phyloP scores from a whole-genome alignment of 2,113 vertebrate species.

The Pipra filicauda region DNA sequence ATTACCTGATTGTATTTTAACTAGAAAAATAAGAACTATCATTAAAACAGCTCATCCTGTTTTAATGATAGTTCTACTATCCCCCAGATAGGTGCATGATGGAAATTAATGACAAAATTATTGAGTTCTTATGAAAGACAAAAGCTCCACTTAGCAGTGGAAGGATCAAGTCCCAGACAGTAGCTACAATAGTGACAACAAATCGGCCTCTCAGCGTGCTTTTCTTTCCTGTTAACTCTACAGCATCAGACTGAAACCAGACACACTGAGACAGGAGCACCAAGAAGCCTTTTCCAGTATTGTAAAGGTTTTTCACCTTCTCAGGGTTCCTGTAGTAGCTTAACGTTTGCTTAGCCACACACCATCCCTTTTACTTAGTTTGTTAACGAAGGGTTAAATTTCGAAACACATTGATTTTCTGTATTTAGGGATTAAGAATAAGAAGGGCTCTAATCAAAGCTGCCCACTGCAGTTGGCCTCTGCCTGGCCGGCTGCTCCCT shows the following conservation, averaged over 20 bases:
- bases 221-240: not conserved
- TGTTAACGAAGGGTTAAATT: not conserved
- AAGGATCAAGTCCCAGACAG: not conserved
- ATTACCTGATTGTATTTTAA: not conserved
- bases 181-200: not conserved
- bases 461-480: not conserved
- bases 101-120: not conserved
- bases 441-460: conserved; percentile 19
- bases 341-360: not conserved
- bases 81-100: not conserved
- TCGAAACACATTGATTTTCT: not conserved
- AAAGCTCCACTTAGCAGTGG: not conserved
- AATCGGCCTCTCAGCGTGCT: not conserved
- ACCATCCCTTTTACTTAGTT: not conserved
- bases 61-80: not conserved
- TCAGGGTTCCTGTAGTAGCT: not conserved
- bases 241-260: not conserved
- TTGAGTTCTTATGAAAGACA: not conserved
- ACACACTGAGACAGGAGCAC: not conserved
- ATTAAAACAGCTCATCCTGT: not conserved
- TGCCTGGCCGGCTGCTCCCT: not conserved
- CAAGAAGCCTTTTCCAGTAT: not conserved
- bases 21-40: not conserved
- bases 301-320: not conserved
- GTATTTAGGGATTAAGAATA: conserved; percentile 24